Evolutionary conservation across 2,888 invertebrate species (phyloP).

Genomic region (Trichacis sp.): DNA sequence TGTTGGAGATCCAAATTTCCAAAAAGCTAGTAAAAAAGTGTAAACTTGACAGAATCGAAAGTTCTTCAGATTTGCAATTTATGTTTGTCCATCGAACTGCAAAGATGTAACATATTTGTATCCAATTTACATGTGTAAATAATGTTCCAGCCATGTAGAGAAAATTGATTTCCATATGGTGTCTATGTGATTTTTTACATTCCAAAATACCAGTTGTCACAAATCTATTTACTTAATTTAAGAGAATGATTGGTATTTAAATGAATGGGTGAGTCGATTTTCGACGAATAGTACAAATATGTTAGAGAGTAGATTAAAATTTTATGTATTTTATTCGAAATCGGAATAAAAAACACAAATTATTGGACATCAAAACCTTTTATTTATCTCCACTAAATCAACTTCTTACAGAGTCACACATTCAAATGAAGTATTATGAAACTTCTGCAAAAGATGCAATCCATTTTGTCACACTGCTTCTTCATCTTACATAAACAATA

Average conservation of each 20-base stretch:
- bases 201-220: too few species aligned
- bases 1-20: constrained; percentile 73
- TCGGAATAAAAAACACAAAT: neutral
- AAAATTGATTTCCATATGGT: too few species aligned
- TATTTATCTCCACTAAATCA: constrained; percentile 9
- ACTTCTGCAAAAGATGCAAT: too few species aligned
- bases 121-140: neutral
- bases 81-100: constrained; percentile 9
- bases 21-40: constrained; percentile 31
- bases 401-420: constrained; percentile 9
- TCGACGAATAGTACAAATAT: neutral
- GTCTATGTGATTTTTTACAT: too few species aligned
- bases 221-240: too few species aligned
- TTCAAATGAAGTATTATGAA: constrained; percentile 1
- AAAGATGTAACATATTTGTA: constrained; percentile 31
- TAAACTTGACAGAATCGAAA: constrained; percentile 3
- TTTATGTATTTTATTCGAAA: too few species aligned
- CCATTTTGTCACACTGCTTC: too few species aligned
- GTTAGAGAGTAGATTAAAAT: neutral
- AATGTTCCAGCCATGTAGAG: neutral
- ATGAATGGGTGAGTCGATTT: too few species aligned
- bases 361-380: neutral
- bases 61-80: neutral
- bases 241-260: too few species aligned
- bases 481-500: constrained; percentile 11